These are phyloP conservation scores for Lysiphlebus fabarum DNA, from an alignment of 1,140 invertebrate species.

Conservation along the genomic window DNA sequence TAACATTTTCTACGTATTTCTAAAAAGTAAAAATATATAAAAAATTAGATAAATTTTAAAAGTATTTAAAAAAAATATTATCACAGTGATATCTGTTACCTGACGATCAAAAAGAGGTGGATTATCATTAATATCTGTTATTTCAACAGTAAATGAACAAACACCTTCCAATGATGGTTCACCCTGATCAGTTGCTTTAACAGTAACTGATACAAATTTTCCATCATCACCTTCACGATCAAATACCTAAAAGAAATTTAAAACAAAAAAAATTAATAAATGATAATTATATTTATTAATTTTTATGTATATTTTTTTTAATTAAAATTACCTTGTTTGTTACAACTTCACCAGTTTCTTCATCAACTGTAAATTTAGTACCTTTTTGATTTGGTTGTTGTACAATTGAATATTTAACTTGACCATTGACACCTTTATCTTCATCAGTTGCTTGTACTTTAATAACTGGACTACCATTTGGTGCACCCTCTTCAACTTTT, in stretches of 20 bases:
- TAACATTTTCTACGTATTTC: conserved; percentile 96
- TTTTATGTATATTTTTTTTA: neutral
- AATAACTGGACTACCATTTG: conserved; percentile 87
- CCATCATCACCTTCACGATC: conserved; percentile 93
- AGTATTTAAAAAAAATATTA: neutral
- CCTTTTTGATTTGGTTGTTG: conserved; percentile 95
- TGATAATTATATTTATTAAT: conserved; percentile 1
- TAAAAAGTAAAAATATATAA: conserved; percentile 47
- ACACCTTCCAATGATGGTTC: conserved; percentile 91
- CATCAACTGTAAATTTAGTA: conserved; percentile 91
- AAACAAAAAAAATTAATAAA: neutral
- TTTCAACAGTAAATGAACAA: conserved; percentile 94
- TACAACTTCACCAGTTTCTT: conserved; percentile 89
- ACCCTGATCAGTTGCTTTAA: conserved; percentile 95
- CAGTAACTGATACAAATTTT: conserved; percentile 92
- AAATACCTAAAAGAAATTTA: conserved; percentile 64
- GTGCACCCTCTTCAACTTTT: conserved; percentile 88
- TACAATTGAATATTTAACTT: conserved; percentile 92
- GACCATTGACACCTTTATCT: conserved; percentile 91
- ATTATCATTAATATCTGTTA: conserved; percentile 92
- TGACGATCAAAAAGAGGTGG: conserved; percentile 91
- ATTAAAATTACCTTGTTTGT: conserved; percentile 83
- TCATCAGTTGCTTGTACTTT: conserved; percentile 91
- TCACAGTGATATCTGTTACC: conserved; percentile 55
- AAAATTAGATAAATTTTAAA: conserved; percentile 1